phyloP scores from a whole-genome alignment of 2,888 invertebrate genomes.

The Cremastinae sp. region DNA sequence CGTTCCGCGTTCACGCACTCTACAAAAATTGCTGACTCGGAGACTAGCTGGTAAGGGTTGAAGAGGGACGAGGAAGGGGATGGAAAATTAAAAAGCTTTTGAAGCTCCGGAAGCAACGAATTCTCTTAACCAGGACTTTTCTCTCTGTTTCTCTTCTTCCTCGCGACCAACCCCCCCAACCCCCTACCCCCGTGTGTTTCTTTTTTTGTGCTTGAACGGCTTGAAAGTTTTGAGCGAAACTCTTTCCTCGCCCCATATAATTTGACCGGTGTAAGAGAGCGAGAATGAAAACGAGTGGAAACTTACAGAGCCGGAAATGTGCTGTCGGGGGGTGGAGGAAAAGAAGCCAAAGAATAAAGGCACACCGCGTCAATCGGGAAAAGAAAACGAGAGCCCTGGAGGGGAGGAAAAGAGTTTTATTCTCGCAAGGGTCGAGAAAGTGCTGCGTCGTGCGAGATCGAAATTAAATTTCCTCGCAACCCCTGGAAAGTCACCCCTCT shows the following conservation, averaged over 20 bases:
- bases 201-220: constrained; percentile 50
- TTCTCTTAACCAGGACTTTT: constrained; percentile 30
- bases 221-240: constrained; percentile 55
- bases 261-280: constrained; percentile 39
- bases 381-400: constrained; percentile 5
- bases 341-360: not conserved
- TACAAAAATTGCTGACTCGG: constrained; percentile 52
- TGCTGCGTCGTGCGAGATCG: constrained; percentile 57
- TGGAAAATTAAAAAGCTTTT: constrained; percentile 70
- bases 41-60: not conserved
- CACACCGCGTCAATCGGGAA: constrained; percentile 38
- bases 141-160: not conserved
- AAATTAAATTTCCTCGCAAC: constrained; percentile 56
- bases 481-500: constrained; percentile 7
- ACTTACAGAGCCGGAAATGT: constrained; percentile 35
- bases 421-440: constrained; percentile 55
- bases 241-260: constrained; percentile 56
- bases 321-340: not conserved
- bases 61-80: constrained; percentile 1
- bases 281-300: constrained; percentile 32
- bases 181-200: not conserved
- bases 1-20: constrained; percentile 54
- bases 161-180: not conserved
- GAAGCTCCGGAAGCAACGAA: constrained; percentile 65
- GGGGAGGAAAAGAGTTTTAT: constrained; percentile 41